Base-by-base conservation (phyloP, 2,797 vertebrate species). In the Mareca penelope region DNA sequence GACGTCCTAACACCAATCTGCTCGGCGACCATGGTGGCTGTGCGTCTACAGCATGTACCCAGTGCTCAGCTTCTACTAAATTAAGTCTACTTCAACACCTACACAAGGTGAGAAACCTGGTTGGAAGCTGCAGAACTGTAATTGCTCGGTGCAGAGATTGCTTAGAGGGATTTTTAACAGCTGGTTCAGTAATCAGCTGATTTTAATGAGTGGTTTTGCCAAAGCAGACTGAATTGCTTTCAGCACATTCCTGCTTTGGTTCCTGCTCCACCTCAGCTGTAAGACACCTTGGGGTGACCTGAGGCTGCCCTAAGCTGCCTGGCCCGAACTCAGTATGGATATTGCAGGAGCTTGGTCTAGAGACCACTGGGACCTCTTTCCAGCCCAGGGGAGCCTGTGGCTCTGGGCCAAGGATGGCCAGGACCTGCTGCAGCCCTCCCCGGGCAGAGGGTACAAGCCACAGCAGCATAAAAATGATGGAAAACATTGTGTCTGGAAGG, bases 241-340 rank as follows among this genome's bases (percentile, higher is more conserved):
- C 79, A 92, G 87, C 84, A 67, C 75, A 68, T 92, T 94, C 75
- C 78, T 86, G 59, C 21, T 64, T 48, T 65, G 12, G 55, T 85
- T 86, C 78, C 86, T 80, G 46, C 50, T 80, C 64, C 35, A 29
- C 46, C 80, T 80, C 39, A 63, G 64, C 56, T 39, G 4, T 33
- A 70, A 79, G 56, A 81, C 70, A 95, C 83, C 82, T 90, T 94
- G 67, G 84, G 28, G 29, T 90, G 83, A 93, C 80, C 75, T 94
- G 81, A 48, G 1, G 1, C 64, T 84, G 44, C 40, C 75, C 60
- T 37, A 31, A 60, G 52, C 46, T 76, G 75, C 39, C 48, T 2
- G 0, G 11, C 40, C 39, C 73, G 71, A 79, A 57, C 50, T 81
- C 60, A 87, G 46, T 14, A 35, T 0, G 3, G 40, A 21, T 6